Base-by-base conservation (phyloP, 1,140 invertebrate species). In the Lucilia cuprina region DNA sequence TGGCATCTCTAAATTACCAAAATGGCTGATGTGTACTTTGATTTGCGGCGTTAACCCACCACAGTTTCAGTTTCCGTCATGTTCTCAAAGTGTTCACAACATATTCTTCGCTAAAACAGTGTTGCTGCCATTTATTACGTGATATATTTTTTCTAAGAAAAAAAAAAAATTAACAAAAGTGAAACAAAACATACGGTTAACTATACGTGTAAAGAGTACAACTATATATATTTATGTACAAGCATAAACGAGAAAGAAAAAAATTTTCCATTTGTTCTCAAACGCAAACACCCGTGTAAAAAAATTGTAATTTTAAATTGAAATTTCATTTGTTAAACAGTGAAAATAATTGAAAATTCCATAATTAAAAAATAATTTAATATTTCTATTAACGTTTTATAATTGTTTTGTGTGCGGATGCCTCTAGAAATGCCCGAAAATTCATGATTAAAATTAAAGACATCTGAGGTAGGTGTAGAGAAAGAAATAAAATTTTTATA, bases 371-470 rank as follows among this genome's bases (percentile, higher is more conserved):
- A 86, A 82, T 87, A 84, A 83, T 83, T 84, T 82, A 87, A 82
- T 74, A 85, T 86, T 86, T 85, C 83, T 82, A 83, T 84, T 85
- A 87, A 85, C 80, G 86, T 83, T 30, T 84, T 85, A 84, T 84
- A 84, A 82, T 83, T 74, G 85, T 87, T 87, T 86, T 82, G 85
- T 70, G 85, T 77, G 19, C 85, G 87, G 89, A 90, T 90, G 89
- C 74, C 85, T 83, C 83, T 75, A 70, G 85, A 84, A 86, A 85
- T 87, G 87, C 87, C 86, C 85, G 89, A 88, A 88, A 89, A 89
- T 87, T 90, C 87, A 89, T 90, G 89, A 90, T 90, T 90, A 88
- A 89, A 90, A 89, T 83, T 83, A 85, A 89, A 87, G 87, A 86
- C 86, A 88, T 90, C 89, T 90, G 89, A 90, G 89, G 89, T 90